These are phyloP conservation scores for Eupelmus urozonus DNA, from an alignment of 2,888 invertebrate genomes.

Conservation along the genomic window DNA sequence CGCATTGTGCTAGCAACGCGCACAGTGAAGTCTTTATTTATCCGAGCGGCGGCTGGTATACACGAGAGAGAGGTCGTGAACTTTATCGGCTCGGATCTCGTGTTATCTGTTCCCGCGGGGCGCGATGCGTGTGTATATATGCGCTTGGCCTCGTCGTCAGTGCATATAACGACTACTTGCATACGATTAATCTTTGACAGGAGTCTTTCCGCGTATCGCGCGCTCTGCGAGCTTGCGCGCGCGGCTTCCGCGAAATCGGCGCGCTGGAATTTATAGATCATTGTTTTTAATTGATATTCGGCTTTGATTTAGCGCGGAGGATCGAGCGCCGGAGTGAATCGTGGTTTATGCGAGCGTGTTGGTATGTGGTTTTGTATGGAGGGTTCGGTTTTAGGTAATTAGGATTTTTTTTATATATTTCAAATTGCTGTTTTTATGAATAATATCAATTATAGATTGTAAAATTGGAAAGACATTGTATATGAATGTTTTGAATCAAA, in stretches of 20 bases:
- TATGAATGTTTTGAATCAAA: too few species aligned
- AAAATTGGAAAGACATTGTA: too few species aligned
- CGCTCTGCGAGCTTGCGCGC: not conserved
- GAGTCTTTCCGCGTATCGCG: slow-evolving; percentile 29
- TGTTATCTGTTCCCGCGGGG: slow-evolving; percentile 24
- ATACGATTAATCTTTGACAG: slow-evolving; percentile 46
- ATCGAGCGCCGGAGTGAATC: too few species aligned
- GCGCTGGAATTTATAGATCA: slow-evolving; percentile 15
- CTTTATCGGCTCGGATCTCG: slow-evolving; percentile 50
- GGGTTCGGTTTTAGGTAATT: too few species aligned
- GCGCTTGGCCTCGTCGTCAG: slow-evolving; percentile 30
- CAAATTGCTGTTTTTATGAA: too few species aligned
- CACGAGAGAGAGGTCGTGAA: slow-evolving; percentile 46
- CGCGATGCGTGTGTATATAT: too few species aligned
- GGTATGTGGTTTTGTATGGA: too few species aligned
- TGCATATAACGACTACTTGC: slow-evolving; percentile 20
- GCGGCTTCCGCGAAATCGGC: slow-evolving; percentile 44
- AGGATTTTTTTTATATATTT: too few species aligned
- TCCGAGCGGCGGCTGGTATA: slow-evolving; percentile 9
- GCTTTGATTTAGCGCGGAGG: not conserved
- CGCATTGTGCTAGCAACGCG: not conserved
- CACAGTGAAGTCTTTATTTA: slow-evolving; percentile 22
- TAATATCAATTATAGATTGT: too few species aligned
- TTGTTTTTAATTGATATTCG: slow-evolving; percentile 48
- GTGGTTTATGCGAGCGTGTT: too few species aligned